Base-by-base conservation (phyloP, 2,888 invertebrate species). In the Zygothrica quintamaculata region DNA sequence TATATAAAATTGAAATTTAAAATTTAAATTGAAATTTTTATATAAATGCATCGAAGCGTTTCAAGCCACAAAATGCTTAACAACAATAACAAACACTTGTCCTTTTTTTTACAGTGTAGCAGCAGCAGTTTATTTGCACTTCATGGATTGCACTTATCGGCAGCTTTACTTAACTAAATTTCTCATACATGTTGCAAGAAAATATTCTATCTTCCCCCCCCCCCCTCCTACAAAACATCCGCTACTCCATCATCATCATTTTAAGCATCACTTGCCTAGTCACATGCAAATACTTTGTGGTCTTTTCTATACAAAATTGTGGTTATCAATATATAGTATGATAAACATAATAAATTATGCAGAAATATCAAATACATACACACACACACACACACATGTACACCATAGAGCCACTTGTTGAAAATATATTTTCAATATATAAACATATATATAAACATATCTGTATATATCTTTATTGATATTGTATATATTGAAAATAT, bases 311-410 rank as follows among this genome's bases (percentile, higher is more conserved):
- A 66, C 65, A 48, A 59, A 53, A 67, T 65, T 81, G 73, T 65
- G 73, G 84, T 62, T 75, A 67, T 51, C 70, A 65, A 60, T 52
- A 62, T 59, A 58, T 74, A 22, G 18, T 22, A 22, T 22, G 2
- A 22, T 22, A 64, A 76, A 68, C 70, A 77, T 73, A 64, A 80
- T 84, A 81, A 80, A 80, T 80, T 84, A 80, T 80, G 81, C 74
- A 75, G 75, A 77, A 77, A 68, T 71, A 8, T 15, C 11, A 64
- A 36, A 76, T 44, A 69, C 36, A 36, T 33, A 53, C 40, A 55
- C 12, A 40, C 9, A 58, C 16, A 58, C 18, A 51, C 18, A 37
- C 34, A 25, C 5, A 39, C n/a, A n/a, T n/a, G n/a, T 39, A 50
- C 12, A 40, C 39, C 4, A 33, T n/a, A n/a, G n/a, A n/a, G 55